These are phyloP conservation scores for Tonatia bakeri DNA, from an alignment of 2,113 vertebrate genomes.

Conservation along the genomic window DNA sequence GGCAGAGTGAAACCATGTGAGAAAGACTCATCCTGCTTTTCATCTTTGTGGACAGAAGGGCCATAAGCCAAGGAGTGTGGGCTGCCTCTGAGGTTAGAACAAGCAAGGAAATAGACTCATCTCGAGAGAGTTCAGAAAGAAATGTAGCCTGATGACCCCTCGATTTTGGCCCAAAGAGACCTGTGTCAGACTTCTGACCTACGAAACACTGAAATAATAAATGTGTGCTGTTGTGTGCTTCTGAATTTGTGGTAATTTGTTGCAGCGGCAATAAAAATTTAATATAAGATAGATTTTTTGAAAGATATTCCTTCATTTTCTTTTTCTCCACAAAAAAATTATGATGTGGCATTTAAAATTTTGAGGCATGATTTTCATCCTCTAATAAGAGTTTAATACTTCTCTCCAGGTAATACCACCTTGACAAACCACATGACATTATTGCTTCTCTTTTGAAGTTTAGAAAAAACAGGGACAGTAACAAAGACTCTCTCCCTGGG, in stretches of 20 bases:
- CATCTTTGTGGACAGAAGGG: background rate
- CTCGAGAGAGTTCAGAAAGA: background rate
- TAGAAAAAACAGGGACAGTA: background rate
- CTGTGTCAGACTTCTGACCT: background rate
- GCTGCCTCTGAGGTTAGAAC: background rate
- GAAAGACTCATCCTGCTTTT: background rate
- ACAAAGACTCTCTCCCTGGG: background rate
- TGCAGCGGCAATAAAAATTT: background rate
- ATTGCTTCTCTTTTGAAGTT: background rate
- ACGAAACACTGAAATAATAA: background rate
- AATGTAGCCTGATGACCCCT: background rate
- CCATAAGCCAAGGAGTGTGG: background rate
- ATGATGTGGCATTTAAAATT: background rate
- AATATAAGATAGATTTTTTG: background rate
- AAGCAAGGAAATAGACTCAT: background rate
- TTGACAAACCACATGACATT: accelerated
- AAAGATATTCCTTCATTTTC: background rate
- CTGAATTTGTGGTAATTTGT: background rate
- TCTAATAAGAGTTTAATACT: background rate
- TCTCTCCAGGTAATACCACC: background rate
- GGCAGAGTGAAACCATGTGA: background rate
- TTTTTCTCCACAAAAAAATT: background rate
- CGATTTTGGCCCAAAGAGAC: background rate
- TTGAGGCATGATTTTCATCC: background rate
- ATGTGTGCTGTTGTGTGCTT: background rate